Evolutionary conservation across 2,888 invertebrate species (phyloP).

Genomic region (Mactromeris polynyma): DNA sequence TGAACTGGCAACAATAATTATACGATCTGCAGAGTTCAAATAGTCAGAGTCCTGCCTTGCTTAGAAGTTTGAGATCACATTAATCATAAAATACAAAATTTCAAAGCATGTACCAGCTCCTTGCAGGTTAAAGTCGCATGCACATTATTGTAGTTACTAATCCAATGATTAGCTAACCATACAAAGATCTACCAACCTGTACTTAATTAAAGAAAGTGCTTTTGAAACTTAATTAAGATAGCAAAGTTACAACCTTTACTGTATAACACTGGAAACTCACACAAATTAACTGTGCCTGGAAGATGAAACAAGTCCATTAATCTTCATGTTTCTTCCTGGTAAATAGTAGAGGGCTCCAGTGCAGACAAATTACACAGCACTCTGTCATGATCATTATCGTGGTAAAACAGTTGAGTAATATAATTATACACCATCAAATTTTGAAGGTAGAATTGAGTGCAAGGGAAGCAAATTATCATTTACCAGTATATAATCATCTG

Average conservation of each 20-base stretch:
- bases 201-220: background rate
- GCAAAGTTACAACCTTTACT: background rate
- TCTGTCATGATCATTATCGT: background rate
- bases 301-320: background rate
- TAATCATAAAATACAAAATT: background rate
- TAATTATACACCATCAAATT: background rate
- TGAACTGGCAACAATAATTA: too few relatives aligned
- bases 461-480: conserved; percentile 11
- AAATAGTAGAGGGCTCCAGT: background rate
- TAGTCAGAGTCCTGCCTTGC: too few relatives aligned
- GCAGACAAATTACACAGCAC: background rate
- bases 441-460: background rate
- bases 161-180: background rate
- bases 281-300: background rate
- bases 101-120: background rate
- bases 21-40: too few relatives aligned
- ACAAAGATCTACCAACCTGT: background rate
- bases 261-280: background rate
- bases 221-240: background rate
- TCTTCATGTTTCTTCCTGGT: background rate
- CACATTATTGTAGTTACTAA: background rate
- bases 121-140: background rate
- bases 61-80: too few relatives aligned
- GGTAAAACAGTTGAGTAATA: background rate
- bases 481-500: conserved; percentile 1